phyloP scores from a whole-genome alignment of 2,888 invertebrate genomes.

The Gymnosoma rotundatum region DNA sequence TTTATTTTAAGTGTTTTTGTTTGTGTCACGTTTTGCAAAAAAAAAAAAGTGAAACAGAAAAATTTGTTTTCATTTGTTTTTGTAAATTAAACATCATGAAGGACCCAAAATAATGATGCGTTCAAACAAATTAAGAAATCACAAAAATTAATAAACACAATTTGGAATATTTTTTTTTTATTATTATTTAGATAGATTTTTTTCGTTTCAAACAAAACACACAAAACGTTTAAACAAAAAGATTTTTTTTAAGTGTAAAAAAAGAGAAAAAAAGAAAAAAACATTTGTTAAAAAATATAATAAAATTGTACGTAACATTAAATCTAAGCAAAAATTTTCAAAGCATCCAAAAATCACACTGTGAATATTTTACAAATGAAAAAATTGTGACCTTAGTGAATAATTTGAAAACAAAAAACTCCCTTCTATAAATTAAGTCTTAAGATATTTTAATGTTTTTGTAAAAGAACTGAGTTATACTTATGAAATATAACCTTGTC shows the following conservation, averaged over 20 bases:
- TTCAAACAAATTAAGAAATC: constrained; percentile 19
- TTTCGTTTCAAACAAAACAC: constrained; percentile 66
- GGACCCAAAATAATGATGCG: constrained; percentile 41
- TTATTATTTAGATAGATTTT: neutral
- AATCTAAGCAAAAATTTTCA: constrained; percentile 69
- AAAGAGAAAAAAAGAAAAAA: constrained; percentile 57
- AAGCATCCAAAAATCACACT: constrained; percentile 40
- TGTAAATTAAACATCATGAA: constrained; percentile 33
- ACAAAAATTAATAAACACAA: constrained; percentile 21
- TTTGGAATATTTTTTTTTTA: constrained; percentile 32
- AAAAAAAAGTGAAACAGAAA: constrained; percentile 19
- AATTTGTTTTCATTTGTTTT: constrained; percentile 18
- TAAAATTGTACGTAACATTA: constrained; percentile 50
- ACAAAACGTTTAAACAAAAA: constrained; percentile 65
- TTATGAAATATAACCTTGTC: too few species aligned
- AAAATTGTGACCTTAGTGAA: constrained; percentile 23
- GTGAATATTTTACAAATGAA: constrained; percentile 70
- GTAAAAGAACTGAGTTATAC: too few species aligned
- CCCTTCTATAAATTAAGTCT: neutral
- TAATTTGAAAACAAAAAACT: neutral
- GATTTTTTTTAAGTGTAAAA: constrained; percentile 27
- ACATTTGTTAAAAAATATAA: constrained; percentile 52
- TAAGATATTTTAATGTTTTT: neutral
- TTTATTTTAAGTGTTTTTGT: constrained; percentile 70
- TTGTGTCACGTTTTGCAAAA: constrained; percentile 61